These are phyloP conservation scores for Tinamus major DNA, from an alignment of 2,797 vertebrate species.

Conservation along the genomic window DNA sequence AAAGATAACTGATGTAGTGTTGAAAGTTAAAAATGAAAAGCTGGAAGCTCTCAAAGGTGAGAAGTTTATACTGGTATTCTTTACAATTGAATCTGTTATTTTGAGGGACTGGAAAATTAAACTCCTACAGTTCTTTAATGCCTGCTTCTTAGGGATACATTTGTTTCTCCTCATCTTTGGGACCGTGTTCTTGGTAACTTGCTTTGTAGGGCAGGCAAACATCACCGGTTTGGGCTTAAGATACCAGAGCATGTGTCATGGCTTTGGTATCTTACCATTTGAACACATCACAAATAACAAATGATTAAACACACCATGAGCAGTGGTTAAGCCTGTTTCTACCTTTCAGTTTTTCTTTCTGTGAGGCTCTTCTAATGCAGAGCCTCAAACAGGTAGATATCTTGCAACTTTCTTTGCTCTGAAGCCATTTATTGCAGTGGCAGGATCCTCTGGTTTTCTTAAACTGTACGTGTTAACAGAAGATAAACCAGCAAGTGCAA, in stretches of 20 bases:
- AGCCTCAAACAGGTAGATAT: neutral
- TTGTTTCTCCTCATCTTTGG: neutral
- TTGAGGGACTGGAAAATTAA: neutral
- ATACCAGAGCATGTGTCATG: neutral
- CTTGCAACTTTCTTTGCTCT: neutral
- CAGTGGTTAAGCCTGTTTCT: neutral
- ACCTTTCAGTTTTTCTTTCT: conserved; percentile 22
- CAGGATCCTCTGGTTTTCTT: conserved; percentile 15
- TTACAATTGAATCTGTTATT: neutral
- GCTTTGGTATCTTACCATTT: neutral
- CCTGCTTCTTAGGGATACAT: neutral
- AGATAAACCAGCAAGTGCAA: neutral
- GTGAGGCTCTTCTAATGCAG: neutral
- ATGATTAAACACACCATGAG: neutral
- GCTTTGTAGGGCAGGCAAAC: neutral
- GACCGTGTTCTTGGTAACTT: neutral
- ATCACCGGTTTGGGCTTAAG: neutral
- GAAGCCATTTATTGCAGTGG: neutral
- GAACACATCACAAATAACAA: neutral
- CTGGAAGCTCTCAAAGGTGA: conserved; percentile 90
- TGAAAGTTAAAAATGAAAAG: conserved; percentile 91
- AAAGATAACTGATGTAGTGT: conserved; percentile 95
- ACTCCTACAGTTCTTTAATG: neutral
- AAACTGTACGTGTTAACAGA: neutral
- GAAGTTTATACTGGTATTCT: neutral